These are phyloP conservation scores for Microtus montanus DNA, from an alignment of 2,113 vertebrate species.

Conservation along the genomic window DNA sequence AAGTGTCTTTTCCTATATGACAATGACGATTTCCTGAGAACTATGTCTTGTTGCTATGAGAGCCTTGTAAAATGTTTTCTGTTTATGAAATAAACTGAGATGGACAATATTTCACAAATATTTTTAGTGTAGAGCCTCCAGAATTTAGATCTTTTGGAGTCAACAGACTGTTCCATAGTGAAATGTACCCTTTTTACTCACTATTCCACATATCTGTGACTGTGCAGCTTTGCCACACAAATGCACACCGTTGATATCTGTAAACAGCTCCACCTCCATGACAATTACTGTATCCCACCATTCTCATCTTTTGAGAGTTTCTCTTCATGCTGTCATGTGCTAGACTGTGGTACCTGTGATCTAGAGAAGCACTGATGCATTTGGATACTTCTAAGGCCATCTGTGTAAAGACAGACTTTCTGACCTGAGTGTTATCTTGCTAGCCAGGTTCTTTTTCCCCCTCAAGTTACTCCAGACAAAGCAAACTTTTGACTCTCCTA, in stretches of 20 bases:
- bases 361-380: fast-evolving
- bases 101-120: neutral
- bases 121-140: neutral
- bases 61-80: neutral
- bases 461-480: neutral
- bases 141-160: neutral
- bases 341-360: neutral
- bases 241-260: neutral
- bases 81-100: neutral
- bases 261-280: neutral
- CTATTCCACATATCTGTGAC: neutral
- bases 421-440: neutral
- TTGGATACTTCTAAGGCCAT: neutral
- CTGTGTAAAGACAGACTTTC: neutral
- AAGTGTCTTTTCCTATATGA: neutral
- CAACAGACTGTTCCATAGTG: neutral
- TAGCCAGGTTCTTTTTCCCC: neutral
- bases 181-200: neutral
- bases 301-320: neutral
- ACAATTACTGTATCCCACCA: fast-evolving
- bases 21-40: neutral
- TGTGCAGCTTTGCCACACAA: neutral
- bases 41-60: neutral
- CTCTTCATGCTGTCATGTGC: fast-evolving
- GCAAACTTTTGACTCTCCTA: neutral